Percentiles rank a stretch among this genome's conserved stretches.
Evolutionary conservation across 2,797 vertebrate genomes (phyloP).

Genomic region (Anguilla marmorata): DNA sequence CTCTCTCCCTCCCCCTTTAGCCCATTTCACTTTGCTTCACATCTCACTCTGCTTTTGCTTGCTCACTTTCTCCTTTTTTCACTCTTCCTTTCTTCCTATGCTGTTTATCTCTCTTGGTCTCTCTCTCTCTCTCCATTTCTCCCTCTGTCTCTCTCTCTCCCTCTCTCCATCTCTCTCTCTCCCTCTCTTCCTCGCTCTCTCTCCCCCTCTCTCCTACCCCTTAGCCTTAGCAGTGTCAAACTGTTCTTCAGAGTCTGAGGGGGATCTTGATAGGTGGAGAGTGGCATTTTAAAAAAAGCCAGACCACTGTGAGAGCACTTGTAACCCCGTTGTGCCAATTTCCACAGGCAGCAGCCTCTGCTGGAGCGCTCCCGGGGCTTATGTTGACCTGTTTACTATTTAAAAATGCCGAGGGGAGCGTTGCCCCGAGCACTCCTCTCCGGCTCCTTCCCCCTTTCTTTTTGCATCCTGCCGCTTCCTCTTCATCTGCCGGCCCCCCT

Average conservation of each 20-base stretch:
- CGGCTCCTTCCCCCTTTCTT: background rate
- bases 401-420: slow-evolving; percentile 21
- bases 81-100: background rate
- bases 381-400: slow-evolving; percentile 36
- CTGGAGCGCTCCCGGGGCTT: slow-evolving; percentile 67
- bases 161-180: too few relatives aligned
- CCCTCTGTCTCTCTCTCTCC: background rate
- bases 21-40: background rate
- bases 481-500: background rate
- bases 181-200: background rate
- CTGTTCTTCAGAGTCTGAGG: slow-evolving; percentile 85
- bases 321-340: slow-evolving; percentile 79
- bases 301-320: slow-evolving; percentile 82
- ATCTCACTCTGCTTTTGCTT: background rate
- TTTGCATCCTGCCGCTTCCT: slow-evolving; percentile 6
- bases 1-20: background rate
- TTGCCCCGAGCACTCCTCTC: background rate
- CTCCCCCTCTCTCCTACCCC: slow-evolving; percentile 59
- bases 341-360: slow-evolving; percentile 75
- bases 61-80: background rate
- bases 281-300: slow-evolving; percentile 70
- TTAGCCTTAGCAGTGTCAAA: slow-evolving; percentile 71
- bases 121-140: background rate
- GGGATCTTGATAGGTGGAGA: slow-evolving; percentile 69
- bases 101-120: background rate